Percentiles rank a stretch among this genome's conserved stretches.
Conservation (phyloP, 2,797 vertebrate genomes). For the Danionella dracula region DNA sequence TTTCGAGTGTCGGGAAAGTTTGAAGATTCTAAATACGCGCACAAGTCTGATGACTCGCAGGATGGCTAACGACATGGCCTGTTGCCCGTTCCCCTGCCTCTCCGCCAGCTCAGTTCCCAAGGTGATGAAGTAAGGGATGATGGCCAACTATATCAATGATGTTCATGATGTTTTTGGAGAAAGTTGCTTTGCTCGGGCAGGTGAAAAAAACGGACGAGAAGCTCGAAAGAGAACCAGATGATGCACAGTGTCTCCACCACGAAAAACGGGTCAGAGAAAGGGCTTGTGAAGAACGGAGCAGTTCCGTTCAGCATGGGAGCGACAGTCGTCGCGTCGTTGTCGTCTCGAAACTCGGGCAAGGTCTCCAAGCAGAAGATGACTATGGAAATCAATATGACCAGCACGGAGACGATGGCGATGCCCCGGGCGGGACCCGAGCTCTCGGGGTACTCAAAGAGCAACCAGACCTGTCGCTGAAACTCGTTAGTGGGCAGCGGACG, state of each 20-base stretch:
- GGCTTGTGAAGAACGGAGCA: conserved; percentile 59
- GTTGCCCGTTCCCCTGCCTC: conserved; percentile 91
- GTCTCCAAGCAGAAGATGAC: conserved; percentile 98
- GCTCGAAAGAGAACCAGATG: conserved; percentile 98
- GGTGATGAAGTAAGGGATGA: conserved; percentile 97
- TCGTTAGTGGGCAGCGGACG: conserved; percentile 88
- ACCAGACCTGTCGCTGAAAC: conserved; percentile 95
- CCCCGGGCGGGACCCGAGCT: conserved; percentile 93
- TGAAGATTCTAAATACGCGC: conserved; percentile 95
- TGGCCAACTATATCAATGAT: conserved; percentile 98
- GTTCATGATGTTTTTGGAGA: conserved; percentile 98
- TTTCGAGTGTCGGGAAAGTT: conserved; percentile 95
- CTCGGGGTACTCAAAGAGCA: conserved; percentile 95
- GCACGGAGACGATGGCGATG: conserved; percentile 94
- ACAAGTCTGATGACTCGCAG: conserved; percentile 91
- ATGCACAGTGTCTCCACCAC: conserved; percentile 97
- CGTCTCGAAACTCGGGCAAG: conserved; percentile 90
- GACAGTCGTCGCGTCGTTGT: conserved; percentile 66
- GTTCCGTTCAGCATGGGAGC: conserved; percentile 65
- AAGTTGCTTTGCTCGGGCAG: conserved; percentile 94
- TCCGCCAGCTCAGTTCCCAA: conserved; percentile 94
- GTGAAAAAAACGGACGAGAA: conserved; percentile 93
- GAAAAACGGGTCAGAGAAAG: conserved; percentile 95
- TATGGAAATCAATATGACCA: conserved; percentile 97
- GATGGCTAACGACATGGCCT: conserved; percentile 95